phyloP scores from a whole-genome alignment of 2,797 vertebrate species.

The Phaenicophaeus curvirostris region DNA sequence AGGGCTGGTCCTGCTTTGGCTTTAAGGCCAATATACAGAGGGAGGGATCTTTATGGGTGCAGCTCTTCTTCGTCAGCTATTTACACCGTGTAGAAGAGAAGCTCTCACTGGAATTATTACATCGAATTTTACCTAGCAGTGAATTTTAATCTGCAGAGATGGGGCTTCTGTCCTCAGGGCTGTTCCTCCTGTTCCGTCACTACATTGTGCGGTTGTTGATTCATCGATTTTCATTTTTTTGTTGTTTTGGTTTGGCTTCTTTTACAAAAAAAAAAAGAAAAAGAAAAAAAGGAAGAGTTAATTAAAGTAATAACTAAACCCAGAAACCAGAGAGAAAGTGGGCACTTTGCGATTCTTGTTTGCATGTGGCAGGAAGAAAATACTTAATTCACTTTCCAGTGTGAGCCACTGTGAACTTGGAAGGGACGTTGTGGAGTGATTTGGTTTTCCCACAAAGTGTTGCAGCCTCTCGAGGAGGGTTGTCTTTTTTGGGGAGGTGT shows the following conservation, averaged over 20 bases:
- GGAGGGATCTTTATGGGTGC: not conserved
- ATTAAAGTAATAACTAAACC: not conserved
- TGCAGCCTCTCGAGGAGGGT: not conserved
- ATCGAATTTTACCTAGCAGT: not conserved
- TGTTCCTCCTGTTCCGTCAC: not conserved
- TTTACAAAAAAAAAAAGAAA: not conserved
- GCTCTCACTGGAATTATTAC: not conserved
- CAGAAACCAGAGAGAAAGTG: not conserved
- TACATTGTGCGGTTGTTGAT: not conserved
- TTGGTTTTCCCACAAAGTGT: constrained; percentile 39
- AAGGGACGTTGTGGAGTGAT: not conserved
- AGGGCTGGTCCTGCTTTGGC: not conserved
- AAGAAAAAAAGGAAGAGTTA: no score
- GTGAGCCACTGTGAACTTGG: constrained; percentile 30
- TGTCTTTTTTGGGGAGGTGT: constrained; percentile 5
- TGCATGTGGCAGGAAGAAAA: constrained; percentile 40
- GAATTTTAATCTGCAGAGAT: not conserved
- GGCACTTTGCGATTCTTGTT: not conserved
- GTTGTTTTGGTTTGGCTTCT: not conserved
- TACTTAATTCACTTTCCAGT: not conserved
- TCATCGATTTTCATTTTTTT: not conserved
- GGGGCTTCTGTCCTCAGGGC: not conserved
- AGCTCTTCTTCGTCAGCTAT: not conserved
- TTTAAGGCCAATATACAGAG: not conserved
- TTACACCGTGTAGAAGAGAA: not conserved